A percentile compares a stretch with the other conserved stretches of the same genome.
These are phyloP conservation scores for Ranitomeya variabilis DNA, from an alignment of 2,113 vertebrate species.

Conservation along the genomic window DNA sequence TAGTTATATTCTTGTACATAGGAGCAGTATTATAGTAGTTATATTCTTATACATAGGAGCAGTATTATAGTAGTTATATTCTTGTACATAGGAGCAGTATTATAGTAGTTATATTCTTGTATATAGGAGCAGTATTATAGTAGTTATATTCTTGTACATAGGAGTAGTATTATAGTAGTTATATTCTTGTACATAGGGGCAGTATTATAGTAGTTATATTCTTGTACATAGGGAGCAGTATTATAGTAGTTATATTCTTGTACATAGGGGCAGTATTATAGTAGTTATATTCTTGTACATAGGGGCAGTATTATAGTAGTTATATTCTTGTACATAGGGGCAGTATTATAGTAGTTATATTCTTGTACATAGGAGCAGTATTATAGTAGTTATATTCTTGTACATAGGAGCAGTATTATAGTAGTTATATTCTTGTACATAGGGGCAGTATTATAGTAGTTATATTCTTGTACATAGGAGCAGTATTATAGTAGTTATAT, in stretches of 20 bases:
- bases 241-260: neutral
- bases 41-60: neutral
- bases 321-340: no score
- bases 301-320: no score
- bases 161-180: neutral
- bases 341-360: no score
- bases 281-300: no score
- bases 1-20: neutral
- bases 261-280: neutral
- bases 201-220: no score
- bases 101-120: conserved; percentile 11
- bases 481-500: neutral
- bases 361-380: no score
- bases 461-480: neutral
- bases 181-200: no score
- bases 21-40: conserved; percentile 3
- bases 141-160: neutral
- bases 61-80: conserved; percentile 6
- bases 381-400: no score
- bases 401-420: no score
- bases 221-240: no score
- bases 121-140: neutral
- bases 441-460: neutral
- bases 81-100: neutral
- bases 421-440: no score